These are phyloP conservation scores for Nephila pilipes DNA, from an alignment of 1,140 invertebrate genomes.

Conservation along the genomic window DNA sequence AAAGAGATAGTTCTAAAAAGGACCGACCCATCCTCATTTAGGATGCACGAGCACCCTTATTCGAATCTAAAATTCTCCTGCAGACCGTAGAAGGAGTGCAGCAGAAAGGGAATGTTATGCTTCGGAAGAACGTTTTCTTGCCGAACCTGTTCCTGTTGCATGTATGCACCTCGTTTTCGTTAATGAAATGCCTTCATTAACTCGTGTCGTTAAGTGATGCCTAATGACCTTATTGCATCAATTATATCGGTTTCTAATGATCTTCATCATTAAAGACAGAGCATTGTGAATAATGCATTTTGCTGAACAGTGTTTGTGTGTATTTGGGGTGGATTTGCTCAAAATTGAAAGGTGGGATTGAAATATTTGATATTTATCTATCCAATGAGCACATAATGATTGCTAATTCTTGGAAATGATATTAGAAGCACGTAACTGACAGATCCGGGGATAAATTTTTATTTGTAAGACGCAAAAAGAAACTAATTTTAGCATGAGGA, in stretches of 20 bases:
- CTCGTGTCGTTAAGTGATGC: not conserved
- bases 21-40: not conserved
- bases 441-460: too few species aligned
- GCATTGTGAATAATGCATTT: not conserved
- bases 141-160: not conserved
- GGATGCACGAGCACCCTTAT: not conserved
- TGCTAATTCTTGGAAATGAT: too few species aligned
- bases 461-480: too few species aligned
- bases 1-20: not conserved
- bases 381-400: too few species aligned
- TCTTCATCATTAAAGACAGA: not conserved
- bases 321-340: not conserved
- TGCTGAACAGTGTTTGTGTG: not conserved
- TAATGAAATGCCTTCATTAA: conserved; percentile 35
- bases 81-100: not conserved
- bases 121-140: not conserved
- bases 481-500: too few species aligned
- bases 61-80: not conserved
- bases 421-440: too few species aligned
- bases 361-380: too few species aligned
- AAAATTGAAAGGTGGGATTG: too few species aligned
- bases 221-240: conserved; percentile 16
- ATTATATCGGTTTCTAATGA: not conserved
- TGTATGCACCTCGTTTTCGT: not conserved
- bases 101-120: not conserved